Conservation (phyloP, 2,113 vertebrate species). For the Numenius arquata region DNA sequence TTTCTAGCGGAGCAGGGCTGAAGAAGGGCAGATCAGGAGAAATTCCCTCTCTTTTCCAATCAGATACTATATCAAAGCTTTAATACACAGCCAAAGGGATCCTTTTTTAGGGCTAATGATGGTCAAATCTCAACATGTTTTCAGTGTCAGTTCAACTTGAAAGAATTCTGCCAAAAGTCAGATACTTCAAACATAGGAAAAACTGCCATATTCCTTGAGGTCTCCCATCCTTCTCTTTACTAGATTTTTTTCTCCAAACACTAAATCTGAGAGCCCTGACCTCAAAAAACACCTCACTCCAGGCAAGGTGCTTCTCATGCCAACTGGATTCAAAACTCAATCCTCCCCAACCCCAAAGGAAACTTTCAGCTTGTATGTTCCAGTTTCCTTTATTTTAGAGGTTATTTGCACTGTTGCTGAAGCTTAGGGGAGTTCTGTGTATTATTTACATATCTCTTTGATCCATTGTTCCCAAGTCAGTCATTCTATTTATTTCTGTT, state of each 20-base stretch:
- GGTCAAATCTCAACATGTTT: constrained; percentile 68
- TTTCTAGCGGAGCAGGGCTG: neutral
- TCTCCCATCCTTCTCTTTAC: constrained; percentile 11
- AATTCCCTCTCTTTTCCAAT: constrained; percentile 8
- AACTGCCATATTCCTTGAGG: constrained; percentile 52
- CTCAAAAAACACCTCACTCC: constrained; percentile 21
- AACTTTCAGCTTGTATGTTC: neutral
- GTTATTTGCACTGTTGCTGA: constrained; percentile 9
- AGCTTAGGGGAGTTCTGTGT: constrained; percentile 23
- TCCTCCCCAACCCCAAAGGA: constrained; percentile 8
- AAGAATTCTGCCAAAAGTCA: constrained; percentile 37
- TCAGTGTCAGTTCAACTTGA: constrained; percentile 38
- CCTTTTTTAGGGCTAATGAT: constrained; percentile 53
- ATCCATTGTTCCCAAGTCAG: constrained; percentile 22
- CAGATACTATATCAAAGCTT: constrained; percentile 41
- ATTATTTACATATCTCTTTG: constrained; percentile 46
- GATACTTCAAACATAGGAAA: constrained; percentile 36
- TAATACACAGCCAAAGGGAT: constrained; percentile 46
- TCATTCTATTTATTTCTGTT: neutral
- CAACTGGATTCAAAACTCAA: constrained; percentile 2
- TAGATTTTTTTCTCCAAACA: constrained; percentile 6
- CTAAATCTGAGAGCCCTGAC: neutral
- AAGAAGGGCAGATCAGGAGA: neutral
- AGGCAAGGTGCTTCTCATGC: constrained; percentile 21
- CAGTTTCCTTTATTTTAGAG: constrained; percentile 32